Evolutionary conservation across 2,113 vertebrate genomes (phyloP).

Genomic region (Fregetta grallaria): DNA sequence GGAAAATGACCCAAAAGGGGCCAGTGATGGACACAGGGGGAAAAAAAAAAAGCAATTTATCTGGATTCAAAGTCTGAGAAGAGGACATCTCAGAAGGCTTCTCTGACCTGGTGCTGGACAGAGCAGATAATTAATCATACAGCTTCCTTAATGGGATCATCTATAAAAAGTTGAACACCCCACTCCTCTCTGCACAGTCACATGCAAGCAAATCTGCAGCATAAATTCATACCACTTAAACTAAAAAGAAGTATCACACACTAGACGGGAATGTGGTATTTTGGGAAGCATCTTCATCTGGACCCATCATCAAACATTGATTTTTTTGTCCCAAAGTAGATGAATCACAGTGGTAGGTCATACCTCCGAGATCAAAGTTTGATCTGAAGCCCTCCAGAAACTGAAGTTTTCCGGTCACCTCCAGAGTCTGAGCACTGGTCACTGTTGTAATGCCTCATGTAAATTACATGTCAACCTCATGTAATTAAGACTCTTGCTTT

Average conservation of each 20-base stretch:
- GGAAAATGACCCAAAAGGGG: background rate
- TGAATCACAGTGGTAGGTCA: background rate
- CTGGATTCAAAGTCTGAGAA: background rate
- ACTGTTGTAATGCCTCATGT: background rate
- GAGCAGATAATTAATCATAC: background rate
- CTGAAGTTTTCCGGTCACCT: background rate
- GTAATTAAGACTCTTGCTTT: background rate
- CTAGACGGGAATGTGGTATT: background rate
- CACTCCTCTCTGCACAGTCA: background rate
- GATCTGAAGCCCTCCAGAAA: background rate
- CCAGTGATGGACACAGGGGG: too few relatives aligned
- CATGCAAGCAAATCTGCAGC: background rate
- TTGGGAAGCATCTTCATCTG: background rate
- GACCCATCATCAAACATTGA: background rate
- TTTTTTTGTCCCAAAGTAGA: background rate
- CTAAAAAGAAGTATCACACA: background rate
- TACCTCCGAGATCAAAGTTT: background rate
- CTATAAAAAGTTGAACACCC: background rate
- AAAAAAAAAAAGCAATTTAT: background rate
- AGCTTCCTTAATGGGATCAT: background rate
- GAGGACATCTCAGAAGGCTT: background rate
- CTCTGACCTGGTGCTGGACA: background rate
- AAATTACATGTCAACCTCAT: background rate
- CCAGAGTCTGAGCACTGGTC: background rate
- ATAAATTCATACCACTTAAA: background rate